These are phyloP conservation scores for Falco cherrug DNA, from an alignment of 2,797 vertebrate genomes.

Conservation along the genomic window DNA sequence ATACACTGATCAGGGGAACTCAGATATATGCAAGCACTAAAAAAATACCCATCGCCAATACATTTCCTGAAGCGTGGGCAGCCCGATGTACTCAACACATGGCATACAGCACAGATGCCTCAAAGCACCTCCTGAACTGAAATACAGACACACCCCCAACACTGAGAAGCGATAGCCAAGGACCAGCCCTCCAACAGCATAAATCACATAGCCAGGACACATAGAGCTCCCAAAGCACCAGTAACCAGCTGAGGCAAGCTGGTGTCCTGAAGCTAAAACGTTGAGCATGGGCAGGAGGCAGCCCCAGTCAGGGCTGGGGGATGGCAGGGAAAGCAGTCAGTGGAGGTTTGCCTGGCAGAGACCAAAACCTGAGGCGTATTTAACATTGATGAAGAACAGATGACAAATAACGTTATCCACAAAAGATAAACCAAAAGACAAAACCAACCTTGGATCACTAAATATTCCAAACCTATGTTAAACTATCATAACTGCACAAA, in stretches of 20 bases:
- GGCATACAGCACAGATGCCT: not conserved
- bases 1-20: not conserved
- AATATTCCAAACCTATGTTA: accelerated
- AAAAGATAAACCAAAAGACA: not conserved
- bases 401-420: not conserved
- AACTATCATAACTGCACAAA: accelerated
- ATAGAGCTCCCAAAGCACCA: accelerated
- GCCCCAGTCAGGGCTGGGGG: not conserved
- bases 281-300: not conserved
- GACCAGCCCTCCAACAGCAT: not conserved
- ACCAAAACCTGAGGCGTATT: not conserved
- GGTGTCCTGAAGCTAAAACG: not conserved
- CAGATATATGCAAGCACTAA: too few relatives aligned
- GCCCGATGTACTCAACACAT: not conserved
- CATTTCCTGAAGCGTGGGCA: accelerated
- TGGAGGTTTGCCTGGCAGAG: not conserved
- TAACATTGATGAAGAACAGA: accelerated
- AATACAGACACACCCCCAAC: accelerated
- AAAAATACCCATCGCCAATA: not conserved
- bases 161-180: not conserved
- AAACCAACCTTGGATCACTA: accelerated
- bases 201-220: too few relatives aligned
- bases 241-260: not conserved
- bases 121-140: not conserved
- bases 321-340: not conserved